Conservation (phyloP, 2,888 invertebrate species). For the Carterocephalus palaemon region DNA sequence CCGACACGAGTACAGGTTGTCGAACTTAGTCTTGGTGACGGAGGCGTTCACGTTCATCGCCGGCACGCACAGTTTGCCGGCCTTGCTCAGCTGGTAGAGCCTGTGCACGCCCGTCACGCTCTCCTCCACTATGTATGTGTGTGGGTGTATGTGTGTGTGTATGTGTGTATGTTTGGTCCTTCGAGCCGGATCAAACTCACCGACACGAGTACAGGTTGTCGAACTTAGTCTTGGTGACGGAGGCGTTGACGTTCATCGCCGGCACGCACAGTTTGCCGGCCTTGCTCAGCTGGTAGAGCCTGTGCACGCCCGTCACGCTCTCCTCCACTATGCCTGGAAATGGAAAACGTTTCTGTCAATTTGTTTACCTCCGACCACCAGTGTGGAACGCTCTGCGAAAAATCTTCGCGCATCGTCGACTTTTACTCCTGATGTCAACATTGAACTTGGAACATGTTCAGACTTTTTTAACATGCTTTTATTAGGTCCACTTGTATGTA, state of each 20-base stretch:
- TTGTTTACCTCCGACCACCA: no score
- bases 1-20: conserved; percentile 97
- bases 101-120: conserved; percentile 99
- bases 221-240: conserved; percentile 98
- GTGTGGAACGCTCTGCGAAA: no score
- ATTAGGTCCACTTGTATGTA: no score
- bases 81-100: conserved; percentile 96
- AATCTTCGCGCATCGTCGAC: no score
- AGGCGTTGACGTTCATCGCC: conserved; percentile 99
- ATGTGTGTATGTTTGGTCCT: no score
- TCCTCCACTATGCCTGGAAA: conserved; percentile 94
- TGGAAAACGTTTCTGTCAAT: no score
- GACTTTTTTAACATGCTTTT: no score
- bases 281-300: conserved; percentile 96
- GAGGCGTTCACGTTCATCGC: conserved; percentile 99
- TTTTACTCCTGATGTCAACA: no score
- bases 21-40: conserved; percentile 98
- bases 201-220: conserved; percentile 98
- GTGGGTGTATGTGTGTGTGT: no score
- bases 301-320: conserved; percentile 98
- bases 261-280: conserved; percentile 96
- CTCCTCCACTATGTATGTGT: conserved; percentile 98
- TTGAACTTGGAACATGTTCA: no score
- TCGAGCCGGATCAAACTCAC: no score
- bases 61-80: conserved; percentile 94